Evolutionary conservation across 2,113 vertebrate species (phyloP), one percentile per base, ranked within the genome.

Genomic region (Scortum barcoo): DNA sequence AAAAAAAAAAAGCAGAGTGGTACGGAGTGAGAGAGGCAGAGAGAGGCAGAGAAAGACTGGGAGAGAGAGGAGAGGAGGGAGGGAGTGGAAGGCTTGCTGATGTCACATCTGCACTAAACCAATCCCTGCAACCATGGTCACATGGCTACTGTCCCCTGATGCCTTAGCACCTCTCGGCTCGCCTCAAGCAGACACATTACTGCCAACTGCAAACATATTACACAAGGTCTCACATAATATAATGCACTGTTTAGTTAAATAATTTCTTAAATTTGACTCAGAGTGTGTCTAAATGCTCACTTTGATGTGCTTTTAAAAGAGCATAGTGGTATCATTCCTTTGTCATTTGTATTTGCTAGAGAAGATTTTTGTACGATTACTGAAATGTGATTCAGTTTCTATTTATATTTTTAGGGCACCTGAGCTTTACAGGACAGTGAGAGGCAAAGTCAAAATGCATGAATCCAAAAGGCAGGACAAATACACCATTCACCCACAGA

Each of bases 51-150:
- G 90, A 78, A 80, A 85, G 91, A 90, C 90, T 86, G 89, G 89
- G 92, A 88, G 82, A 76, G 90, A 83, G 33, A 84, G 82, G 68
- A 82, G 72, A 63, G 86, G 89, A 78, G 83, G 76, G 81, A 76
- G 84, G 81, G 76, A 87, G 89, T 81, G 85, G 85, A 86, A 83
- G 90, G 91, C 91, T 89, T 54, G 92, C 78, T 96, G 91, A 87
- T 94, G 95, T 95, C 95, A 92, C 94, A 93, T 92, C 93, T 95
- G 93, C 92, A 89, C 94, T 94, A 83, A 93, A 93, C 96, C 95
- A 95, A 93, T 96, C 95, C 94, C 93, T 94, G 95, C 93, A 93
- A 78, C 92, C 86, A 92, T 85, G 88, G 93, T 97, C 97, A 97
- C 97, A 95, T 97, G 97, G 94, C 94, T 85, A 81, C 93, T 88